These are phyloP conservation scores for Coptotermes formosanus DNA, from an alignment of 1,140 invertebrate genomes.

Conservation along the genomic window DNA sequence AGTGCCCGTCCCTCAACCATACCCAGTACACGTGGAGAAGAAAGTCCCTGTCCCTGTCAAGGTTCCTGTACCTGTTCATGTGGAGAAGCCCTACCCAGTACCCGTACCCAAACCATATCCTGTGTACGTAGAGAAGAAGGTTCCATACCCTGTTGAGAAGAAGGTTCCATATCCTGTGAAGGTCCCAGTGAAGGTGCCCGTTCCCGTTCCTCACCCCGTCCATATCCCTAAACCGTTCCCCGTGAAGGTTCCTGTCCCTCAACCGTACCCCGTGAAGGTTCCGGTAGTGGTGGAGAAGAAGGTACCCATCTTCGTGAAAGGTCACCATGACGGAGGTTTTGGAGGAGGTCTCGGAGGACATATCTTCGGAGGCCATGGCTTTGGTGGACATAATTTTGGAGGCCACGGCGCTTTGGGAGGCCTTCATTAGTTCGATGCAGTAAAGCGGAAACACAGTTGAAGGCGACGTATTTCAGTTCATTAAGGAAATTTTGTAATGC, in stretches of 20 bases:
- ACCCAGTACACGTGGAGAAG: not conserved
- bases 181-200: conserved; percentile 69
- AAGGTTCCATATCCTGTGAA: conserved; percentile 41
- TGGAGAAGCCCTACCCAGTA: not conserved
- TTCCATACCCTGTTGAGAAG: conserved; percentile 34
- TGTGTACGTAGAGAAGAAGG: conserved; percentile 29
- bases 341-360: not conserved
- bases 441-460: not conserved
- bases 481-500: no score
- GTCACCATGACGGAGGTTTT: not conserved
- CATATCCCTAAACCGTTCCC: not conserved
- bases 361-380: not conserved
- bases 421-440: no score
- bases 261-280: not conserved
- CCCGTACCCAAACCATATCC: conserved; percentile 30
- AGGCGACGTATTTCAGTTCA: no score
- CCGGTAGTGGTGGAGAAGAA: conserved; percentile 10
- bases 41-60: not conserved
- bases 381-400: not conserved
- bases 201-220: conserved; percentile 70
- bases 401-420: not conserved
- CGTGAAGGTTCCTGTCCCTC: conserved; percentile 7
- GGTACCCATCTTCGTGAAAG: not conserved
- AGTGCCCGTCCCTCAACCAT: not conserved
- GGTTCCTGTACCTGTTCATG: not conserved